phyloP scores from a whole-genome alignment of 2,888 invertebrate genomes.

The Callosobruchus maculatus region DNA sequence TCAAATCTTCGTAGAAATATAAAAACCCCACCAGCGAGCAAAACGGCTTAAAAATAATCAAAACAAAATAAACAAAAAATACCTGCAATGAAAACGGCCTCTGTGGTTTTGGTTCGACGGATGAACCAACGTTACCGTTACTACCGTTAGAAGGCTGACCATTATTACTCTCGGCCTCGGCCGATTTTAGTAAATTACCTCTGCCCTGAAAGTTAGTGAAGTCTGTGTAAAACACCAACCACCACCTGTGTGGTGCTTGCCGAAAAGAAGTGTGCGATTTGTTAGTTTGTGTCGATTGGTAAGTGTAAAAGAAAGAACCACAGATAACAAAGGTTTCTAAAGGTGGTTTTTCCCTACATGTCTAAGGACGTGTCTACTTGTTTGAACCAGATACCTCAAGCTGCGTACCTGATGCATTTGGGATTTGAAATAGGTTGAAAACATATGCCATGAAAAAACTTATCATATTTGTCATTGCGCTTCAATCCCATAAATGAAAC shows the following conservation, averaged over 20 bases:
- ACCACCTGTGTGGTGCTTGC: conserved; percentile 21
- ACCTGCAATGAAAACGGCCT: conserved; percentile 61
- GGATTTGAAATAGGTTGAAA: too few relatives aligned
- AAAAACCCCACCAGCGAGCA: neutral
- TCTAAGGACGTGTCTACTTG: neutral
- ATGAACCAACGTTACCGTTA: neutral
- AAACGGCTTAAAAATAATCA: conserved; percentile 14
- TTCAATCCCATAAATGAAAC: too few relatives aligned
- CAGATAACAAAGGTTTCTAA: neutral
- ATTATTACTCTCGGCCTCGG: conserved; percentile 28
- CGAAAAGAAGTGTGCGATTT: neutral
- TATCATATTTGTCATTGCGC: too few relatives aligned
- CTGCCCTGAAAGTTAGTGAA: conserved; percentile 50
- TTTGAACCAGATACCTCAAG: neutral
- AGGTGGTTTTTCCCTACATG: neutral
- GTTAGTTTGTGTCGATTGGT: neutral
- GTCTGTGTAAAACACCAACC: conserved; percentile 23
- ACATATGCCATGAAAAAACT: too few relatives aligned
- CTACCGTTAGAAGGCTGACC: neutral
- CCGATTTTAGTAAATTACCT: conserved; percentile 49
- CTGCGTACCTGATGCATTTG: neutral
- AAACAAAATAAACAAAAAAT: conserved; percentile 33
- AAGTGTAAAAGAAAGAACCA: neutral
- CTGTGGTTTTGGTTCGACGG: conserved; percentile 52
- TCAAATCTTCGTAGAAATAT: neutral